phyloP scores from a whole-genome alignment of 2,888 invertebrate species.

The Spodoptera littoralis region DNA sequence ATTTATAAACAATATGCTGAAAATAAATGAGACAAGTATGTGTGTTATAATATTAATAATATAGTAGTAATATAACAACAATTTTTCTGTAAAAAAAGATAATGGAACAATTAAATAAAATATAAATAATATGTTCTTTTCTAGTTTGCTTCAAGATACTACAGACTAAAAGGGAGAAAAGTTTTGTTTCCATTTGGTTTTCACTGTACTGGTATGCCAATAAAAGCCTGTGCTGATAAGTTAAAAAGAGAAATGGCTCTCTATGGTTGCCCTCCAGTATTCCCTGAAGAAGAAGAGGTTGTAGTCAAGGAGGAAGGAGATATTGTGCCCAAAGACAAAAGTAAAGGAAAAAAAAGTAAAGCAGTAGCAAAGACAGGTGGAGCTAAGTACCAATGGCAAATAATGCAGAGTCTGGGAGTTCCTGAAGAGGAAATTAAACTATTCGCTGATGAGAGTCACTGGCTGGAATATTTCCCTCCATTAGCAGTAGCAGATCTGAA shows the following conservation, averaged over 20 bases:
- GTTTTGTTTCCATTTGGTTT: conserved; percentile 99
- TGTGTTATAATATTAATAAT: conserved; percentile 18
- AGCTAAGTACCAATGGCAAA: conserved; percentile 99
- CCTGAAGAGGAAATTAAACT: conserved; percentile 96
- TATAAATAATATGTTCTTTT: conserved; percentile 7
- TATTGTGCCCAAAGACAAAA: conserved; percentile 90
- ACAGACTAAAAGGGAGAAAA: conserved; percentile 96
- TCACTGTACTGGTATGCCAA: conserved; percentile 99
- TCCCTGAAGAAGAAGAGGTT: conserved; percentile 91
- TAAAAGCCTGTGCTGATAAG: conserved; percentile 99
- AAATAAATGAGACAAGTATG: background rate
- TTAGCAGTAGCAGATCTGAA: conserved; percentile 95
- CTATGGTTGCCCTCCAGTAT: conserved; percentile 97
- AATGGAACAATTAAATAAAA: too few relatives aligned
- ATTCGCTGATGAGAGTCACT: conserved; percentile 96
- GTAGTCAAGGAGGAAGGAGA: conserved; percentile 87
- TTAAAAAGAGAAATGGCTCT: conserved; percentile 96
- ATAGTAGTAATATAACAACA: too few relatives aligned
- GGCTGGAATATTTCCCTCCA: conserved; percentile 99
- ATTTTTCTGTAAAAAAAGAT: too few relatives aligned
- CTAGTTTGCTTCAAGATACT: conserved; percentile 96
- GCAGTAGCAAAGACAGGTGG: conserved; percentile 96
- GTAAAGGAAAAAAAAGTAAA: conserved; percentile 98
- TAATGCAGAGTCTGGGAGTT: conserved; percentile 98
- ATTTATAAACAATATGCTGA: conserved; percentile 9